phyloP scores from a whole-genome alignment of 2,113 vertebrate species.

The Neolamprologus brichardi region DNA sequence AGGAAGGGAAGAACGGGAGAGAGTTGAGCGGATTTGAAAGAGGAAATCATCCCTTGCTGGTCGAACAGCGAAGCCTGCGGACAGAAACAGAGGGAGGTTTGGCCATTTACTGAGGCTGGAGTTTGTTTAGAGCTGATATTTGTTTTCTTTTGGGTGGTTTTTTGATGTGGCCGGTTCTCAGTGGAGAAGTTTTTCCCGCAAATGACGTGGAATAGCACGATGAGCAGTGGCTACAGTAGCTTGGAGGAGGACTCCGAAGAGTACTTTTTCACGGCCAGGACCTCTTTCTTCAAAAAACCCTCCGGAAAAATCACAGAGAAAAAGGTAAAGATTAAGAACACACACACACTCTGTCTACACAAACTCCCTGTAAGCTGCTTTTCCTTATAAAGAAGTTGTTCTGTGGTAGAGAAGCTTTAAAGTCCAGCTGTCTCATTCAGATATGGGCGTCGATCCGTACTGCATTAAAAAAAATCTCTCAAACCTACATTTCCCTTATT shows the following conservation, averaged over 20 bases:
- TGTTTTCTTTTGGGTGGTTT: background rate
- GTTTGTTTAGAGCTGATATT: background rate
- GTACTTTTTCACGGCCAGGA: conserved; percentile 95
- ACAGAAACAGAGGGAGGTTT: background rate
- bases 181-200: conserved; percentile 42
- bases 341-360: background rate
- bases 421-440: background rate
- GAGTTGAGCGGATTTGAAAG: background rate
- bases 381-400: background rate
- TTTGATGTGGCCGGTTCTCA: conserved; percentile 51
- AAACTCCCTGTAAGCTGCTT: background rate
- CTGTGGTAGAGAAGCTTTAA: background rate
- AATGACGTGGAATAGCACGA: conserved; percentile 89
- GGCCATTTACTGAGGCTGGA: background rate
- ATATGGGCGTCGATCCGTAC: background rate
- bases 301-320: conserved; percentile 73
- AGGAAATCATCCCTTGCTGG: conserved; percentile 10
- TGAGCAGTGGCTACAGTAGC: conserved; percentile 98
- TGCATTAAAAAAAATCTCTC: background rate
- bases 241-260: conserved; percentile 94
- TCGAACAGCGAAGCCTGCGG: background rate
- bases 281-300: conserved; percentile 89
- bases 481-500: background rate
- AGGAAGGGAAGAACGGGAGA: background rate
- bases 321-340: conserved; percentile 56